Base-by-base conservation (phyloP, 2,888 invertebrate genomes). In the Ochlodes sylvanus region DNA sequence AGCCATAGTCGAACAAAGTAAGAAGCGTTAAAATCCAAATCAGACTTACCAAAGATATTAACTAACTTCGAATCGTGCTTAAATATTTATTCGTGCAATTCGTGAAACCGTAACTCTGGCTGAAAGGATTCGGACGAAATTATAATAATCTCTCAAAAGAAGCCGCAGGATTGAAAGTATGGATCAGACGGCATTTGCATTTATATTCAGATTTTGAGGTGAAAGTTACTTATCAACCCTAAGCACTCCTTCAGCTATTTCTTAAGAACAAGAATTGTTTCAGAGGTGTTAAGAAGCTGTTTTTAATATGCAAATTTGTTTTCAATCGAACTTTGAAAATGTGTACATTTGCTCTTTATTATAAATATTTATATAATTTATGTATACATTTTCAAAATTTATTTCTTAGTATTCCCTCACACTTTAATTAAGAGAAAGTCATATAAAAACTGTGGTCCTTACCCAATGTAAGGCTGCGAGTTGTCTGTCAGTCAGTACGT, bases 141-240 rank as follows among this genome's bases (percentile, higher is more conserved):
- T 91, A 90, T 89, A 89, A 92, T 91, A 91, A 90, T 90, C 90
- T 85, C 79, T 84, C 80, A 82, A 86, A 88, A 87, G 87, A 85
- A 86, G 83, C 81, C 70, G 72, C 74, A 79, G 85, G 83, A 89
- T 89, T 88, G 88, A 85, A 88, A 88, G 87, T 89, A 87, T 87
- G 88, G 90, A 89, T 91, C 86, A 87, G 86, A 76, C 79, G 77
- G 83, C 76, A 89, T 91, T 92, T 86, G 85, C 89, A 90, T 92
- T 91, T 90, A 89, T 88, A 91, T 90, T 90, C 89, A 84, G 85
- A 86, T 85, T 86, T 82, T 74, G 82, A 84, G 85, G 84, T 85
- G 84, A 82, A 87, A 90, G 87, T 89, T 88, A 87, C 87, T 90
- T 87, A 87, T 85, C 85, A 78, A 80, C 82, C 80, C 83, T 85